Base-by-base conservation (phyloP, 1,140 invertebrate species). In the Macrobrachium rosenbergii region DNA sequence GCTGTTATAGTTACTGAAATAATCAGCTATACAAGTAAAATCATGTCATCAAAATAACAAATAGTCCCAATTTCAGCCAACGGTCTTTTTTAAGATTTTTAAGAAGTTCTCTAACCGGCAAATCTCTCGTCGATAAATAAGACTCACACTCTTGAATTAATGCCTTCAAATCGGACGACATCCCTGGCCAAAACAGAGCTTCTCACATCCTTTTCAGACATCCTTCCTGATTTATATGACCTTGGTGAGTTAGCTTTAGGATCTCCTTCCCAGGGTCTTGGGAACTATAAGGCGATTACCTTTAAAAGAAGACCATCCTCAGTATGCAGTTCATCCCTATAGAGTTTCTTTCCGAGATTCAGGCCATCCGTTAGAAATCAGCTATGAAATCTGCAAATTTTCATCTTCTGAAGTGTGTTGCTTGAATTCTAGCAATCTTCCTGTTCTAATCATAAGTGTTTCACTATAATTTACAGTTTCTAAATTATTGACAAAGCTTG, bases 1-100 rank as follows among this genome's bases (percentile, higher is more conserved):
- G n/a, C n/a, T n/a, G n/a, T n/a, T 79, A 76, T 89, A 90, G 21
- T 85, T 90, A 11, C 89, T 89, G 83, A 62, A 90, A 76, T 90
- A 90, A 52, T 91, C 91, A 8, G 89, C 86, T 17, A 90, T 81
- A 91, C 52, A 19, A 90, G 69, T 45, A 79, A 82, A n/a, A 19
- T 14, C 23, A 5, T 8, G 19, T 28, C 28, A 62, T 85, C 69
- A 63, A 81, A 72, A 37, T 87, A 62, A 59, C 59, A 87, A n/a
- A 73, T 43, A 43, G 28, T 59, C 2, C 21, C 82, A 37, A 87
- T 23, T 16, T 21, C 12, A 21, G 67, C 28, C 82, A 81, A 86
- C 1, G 83, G 81, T 19, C 23, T 37, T 45, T 8, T 14, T 75
- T 69, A 23, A 58, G 72, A 67, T 62, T n/a, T 16, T 16, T 19